phyloP scores from a whole-genome alignment of 2,888 invertebrate species.

The Eilema griseolum region DNA sequence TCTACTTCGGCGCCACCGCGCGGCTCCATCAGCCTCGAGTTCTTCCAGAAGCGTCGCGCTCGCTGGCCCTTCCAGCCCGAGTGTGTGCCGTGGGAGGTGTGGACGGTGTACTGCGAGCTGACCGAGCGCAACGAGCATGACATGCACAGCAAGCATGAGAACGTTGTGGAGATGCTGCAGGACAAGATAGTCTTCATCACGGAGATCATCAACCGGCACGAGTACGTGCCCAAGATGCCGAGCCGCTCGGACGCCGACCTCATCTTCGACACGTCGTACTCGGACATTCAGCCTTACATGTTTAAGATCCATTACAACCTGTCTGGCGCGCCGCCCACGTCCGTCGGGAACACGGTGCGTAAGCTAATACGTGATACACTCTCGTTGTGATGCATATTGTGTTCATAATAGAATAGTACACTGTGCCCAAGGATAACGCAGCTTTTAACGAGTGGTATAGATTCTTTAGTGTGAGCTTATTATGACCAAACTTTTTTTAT shows the following conservation, averaged over 20 bases:
- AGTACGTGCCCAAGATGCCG: conserved; percentile 98
- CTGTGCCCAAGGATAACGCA: conserved; percentile 11
- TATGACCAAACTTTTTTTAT: conserved; percentile 31
- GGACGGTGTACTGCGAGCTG: conserved; percentile 97
- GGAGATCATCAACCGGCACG: conserved; percentile 97
- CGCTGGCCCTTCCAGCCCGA: conserved; percentile 97
- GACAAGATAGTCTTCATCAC: conserved; percentile 98
- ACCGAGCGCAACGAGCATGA: conserved; percentile 95
- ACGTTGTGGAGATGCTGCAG: conserved; percentile 94
- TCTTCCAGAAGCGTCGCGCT: conserved; percentile 96
- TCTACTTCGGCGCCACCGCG: conserved; percentile 87
- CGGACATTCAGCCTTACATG: conserved; percentile 98
- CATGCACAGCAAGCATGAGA: conserved; percentile 94
- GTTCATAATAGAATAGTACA: conserved; percentile 25
- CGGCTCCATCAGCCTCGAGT: conserved; percentile 97
- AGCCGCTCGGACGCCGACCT: conserved; percentile 96
- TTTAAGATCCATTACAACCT: conserved; percentile 96
- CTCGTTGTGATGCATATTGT: conserved; percentile 88
- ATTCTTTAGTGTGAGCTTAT: conserved; percentile 11
- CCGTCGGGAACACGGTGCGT: conserved; percentile 95
- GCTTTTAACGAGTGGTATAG: conserved; percentile 10
- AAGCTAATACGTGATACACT: conserved; percentile 96
- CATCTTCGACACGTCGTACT: conserved; percentile 97
- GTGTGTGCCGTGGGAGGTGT: conserved; percentile 99
- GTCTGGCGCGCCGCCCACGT: conserved; percentile 91